phyloP scores from a whole-genome alignment of 1,140 invertebrate species.

The Aphaenogaster ashmeadi region DNA sequence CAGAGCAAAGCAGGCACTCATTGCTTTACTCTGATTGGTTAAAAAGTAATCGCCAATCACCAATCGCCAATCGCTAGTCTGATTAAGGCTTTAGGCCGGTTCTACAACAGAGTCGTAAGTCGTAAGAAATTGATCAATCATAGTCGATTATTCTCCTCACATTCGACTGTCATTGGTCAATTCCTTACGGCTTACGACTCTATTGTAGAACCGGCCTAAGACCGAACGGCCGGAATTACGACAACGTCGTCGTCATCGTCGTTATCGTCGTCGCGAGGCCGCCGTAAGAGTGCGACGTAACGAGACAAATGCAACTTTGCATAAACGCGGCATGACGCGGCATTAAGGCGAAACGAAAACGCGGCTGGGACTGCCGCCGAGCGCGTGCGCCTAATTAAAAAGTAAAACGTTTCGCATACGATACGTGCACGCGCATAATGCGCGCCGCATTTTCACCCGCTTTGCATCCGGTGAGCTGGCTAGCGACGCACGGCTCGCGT shows the following conservation, averaged over 20 bases:
- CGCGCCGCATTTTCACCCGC: slow-evolving; percentile 14
- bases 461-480: background rate
- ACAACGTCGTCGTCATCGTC: background rate
- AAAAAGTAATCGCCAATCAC: too few species aligned
- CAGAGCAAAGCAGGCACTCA: too few species aligned
- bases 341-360: background rate
- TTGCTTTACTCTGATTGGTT: too few species aligned
- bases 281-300: slow-evolving; percentile 12
- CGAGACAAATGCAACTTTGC: slow-evolving; percentile 31
- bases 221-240: background rate
- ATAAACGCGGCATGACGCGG: slow-evolving; percentile 14
- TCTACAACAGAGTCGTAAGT: too few species aligned
- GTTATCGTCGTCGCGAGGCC: background rate
- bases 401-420: slow-evolving; percentile 9
- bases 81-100: too few species aligned
- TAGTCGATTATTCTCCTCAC: too few species aligned
- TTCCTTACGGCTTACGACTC: too few species aligned
- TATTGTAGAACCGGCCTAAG: background rate
- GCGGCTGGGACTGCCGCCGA: background rate
- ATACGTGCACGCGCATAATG: slow-evolving; percentile 44
- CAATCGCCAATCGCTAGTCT: too few species aligned
- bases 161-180: too few species aligned
- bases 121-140: too few species aligned
- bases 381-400: slow-evolving; percentile 53
- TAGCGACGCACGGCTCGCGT: background rate